These are phyloP conservation scores for Synergus umbraculus DNA, from an alignment of 2,888 invertebrate genomes.

Conservation along the genomic window DNA sequence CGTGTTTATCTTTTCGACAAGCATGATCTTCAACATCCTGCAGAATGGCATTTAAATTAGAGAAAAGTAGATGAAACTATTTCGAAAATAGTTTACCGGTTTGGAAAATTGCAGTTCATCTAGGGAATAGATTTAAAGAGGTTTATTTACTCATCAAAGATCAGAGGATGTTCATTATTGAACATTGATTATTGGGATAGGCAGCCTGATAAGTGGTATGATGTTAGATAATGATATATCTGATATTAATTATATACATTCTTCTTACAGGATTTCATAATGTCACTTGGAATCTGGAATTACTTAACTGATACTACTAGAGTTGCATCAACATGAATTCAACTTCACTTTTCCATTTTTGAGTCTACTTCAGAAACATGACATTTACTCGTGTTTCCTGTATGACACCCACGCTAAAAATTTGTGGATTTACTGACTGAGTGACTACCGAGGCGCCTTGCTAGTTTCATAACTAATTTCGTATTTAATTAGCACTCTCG, in stretches of 20 bases:
- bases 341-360: neutral
- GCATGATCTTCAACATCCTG: conserved; percentile 34
- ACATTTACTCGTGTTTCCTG: conserved; percentile 10
- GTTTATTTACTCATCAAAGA: neutral
- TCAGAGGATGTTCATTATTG: neutral
- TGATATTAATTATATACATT: too few relatives aligned
- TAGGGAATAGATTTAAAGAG: neutral
- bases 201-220: neutral
- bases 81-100: neutral
- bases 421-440: conserved; percentile 39
- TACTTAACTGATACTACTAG: too few relatives aligned
- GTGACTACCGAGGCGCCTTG: conserved; percentile 16
- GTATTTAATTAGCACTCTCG: conserved; percentile 28
- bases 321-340: neutral
- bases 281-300: too few relatives aligned
- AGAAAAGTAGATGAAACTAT: neutral
- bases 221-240: neutral
- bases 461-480: conserved; percentile 31
- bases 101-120: neutral
- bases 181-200: neutral
- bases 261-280: too few relatives aligned
- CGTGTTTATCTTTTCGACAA: conserved; percentile 29
- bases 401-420: conserved; percentile 23
- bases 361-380: neutral
- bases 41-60: conserved; percentile 12